Evolutionary conservation across 2,888 invertebrate species (phyloP), one percentile per base, ranked within the genome.

Genomic region (Agrilus biguttatus): DNA sequence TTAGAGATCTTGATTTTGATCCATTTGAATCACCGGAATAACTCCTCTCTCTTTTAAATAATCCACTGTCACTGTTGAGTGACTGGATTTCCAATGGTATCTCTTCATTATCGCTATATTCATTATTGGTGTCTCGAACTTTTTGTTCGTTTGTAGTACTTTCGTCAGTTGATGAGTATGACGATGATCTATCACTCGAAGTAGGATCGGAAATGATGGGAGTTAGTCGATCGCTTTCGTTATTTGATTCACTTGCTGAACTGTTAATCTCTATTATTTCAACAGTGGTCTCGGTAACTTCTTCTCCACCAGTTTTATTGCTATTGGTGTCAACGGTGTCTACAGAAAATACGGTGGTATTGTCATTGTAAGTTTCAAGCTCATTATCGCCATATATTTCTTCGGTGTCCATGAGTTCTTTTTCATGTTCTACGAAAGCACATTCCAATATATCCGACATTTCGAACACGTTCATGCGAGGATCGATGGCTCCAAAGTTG

Each of bases 391-490:
- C 35, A 7, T 35, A 13, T 35, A 35, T 35, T 14, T 35, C 14
- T 13, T 14, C 35, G 14, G 8, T 10, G 14, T 14, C 35, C 14
- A 35, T 35, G 13, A 14, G 28, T 19, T 37, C 36, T 14, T 44
- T 33, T 23, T 46, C 43, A 19, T 42, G 37, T 13, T 45, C 45
- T 12, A 41, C 28, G 4, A 36, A 6, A n/a, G 44, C 28, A 10
- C 38, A 37, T 14, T 42, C 41, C 12, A 45, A 35, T 43, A 49
- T 47, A 39, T 48, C 47, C 8, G 43, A 43, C 10, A 42, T 43
- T 41, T 51, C 50, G 44, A 46, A 46, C 5, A 45, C 40, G 36
- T 45, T 47, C 43, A 44, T 41, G 44, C 49, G 40, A 6, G 48
- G 47, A 45, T 53, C 46, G 5, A 42, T 36, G 14, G 41, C 13